Evolutionary conservation across 2,113 vertebrate species (phyloP).

Genomic region (Phasianus colchicus): DNA sequence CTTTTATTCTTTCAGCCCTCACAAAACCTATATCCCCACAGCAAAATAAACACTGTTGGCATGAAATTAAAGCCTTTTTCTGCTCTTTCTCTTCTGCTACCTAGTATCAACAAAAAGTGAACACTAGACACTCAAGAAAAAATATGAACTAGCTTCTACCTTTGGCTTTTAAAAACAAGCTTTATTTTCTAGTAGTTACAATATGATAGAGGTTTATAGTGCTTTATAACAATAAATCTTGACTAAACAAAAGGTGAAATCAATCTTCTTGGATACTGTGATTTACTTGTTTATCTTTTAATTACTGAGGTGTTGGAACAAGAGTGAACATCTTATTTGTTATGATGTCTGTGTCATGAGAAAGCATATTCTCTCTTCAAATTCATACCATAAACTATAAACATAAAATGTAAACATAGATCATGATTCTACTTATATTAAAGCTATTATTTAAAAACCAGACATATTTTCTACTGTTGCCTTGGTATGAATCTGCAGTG

Average conservation of each 20-base stretch:
- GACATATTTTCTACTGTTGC: not conserved
- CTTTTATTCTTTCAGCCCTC: constrained; percentile 22
- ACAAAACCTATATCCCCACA: not conserved
- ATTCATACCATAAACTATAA: not conserved
- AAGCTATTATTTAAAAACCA: not conserved
- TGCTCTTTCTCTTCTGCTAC: constrained; percentile 26
- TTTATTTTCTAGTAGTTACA: not conserved
- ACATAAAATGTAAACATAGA: not conserved
- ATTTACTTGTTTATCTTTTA: not conserved
- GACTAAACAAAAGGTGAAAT: not conserved
- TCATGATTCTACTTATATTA: not conserved
- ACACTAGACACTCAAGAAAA: not conserved
- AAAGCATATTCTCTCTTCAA: not conserved
- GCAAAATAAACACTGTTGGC: constrained; percentile 46
- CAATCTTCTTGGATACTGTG: not conserved
- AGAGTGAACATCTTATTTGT: not conserved
- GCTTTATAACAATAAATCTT: not conserved
- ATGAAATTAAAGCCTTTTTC: constrained; percentile 51
- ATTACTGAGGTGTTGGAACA: not conserved
- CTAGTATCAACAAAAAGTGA: not conserved
- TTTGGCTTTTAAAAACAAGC: not conserved
- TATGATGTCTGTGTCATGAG: not conserved
- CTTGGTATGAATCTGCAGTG: not conserved
- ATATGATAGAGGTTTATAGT: not conserved
- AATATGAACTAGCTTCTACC: not conserved